Evolutionary conservation across 2,888 invertebrate species (phyloP).

Genomic region (Ecliptopera silaceata): DNA sequence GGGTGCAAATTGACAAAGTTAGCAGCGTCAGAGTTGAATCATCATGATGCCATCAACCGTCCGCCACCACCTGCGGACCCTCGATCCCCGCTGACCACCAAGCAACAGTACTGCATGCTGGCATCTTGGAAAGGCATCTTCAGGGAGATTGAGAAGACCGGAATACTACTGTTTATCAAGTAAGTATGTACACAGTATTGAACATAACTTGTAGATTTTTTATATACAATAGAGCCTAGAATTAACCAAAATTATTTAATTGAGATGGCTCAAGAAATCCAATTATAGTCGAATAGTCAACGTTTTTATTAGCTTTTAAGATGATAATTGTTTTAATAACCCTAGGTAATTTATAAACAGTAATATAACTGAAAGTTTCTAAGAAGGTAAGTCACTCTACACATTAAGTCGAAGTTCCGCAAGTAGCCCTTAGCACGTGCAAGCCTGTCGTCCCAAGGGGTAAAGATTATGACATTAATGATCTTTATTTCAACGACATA

Average conservation of each 20-base stretch:
- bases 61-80: slow-evolving; percentile 89
- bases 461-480: not conserved
- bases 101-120: slow-evolving; percentile 93
- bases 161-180: slow-evolving; percentile 94
- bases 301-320: too few relatives aligned
- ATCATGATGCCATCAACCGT: slow-evolving; percentile 76
- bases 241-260: too few relatives aligned
- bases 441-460: not conserved
- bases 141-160: slow-evolving; percentile 93
- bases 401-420: not conserved
- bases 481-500: not conserved
- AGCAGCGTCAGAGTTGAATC: slow-evolving; percentile 78
- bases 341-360: not conserved
- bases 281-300: too few relatives aligned
- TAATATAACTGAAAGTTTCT: not conserved
- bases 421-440: not conserved
- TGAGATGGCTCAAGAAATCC: too few relatives aligned
- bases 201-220: too few relatives aligned
- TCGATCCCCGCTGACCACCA: slow-evolving; percentile 90
- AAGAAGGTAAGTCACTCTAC: not conserved
- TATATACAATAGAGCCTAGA: too few relatives aligned
- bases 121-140: slow-evolving; percentile 96
- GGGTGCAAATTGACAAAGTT: slow-evolving; percentile 90
- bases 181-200: slow-evolving; percentile 83
- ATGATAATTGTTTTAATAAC: too few relatives aligned